Base-by-base conservation (phyloP, 2,113 vertebrate genomes). In the Chaetorhynchus papuensis region DNA sequence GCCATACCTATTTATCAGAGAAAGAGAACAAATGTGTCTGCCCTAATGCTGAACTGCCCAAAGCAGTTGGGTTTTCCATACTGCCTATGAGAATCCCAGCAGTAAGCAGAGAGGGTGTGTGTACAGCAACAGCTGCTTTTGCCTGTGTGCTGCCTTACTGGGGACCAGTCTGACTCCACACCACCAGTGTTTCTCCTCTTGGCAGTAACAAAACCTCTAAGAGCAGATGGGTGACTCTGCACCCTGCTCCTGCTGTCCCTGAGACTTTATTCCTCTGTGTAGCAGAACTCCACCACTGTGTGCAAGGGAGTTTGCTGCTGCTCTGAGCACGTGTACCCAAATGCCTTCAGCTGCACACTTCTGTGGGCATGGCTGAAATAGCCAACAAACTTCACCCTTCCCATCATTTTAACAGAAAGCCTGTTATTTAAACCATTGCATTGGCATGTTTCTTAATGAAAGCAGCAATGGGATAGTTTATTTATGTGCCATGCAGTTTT, bases 301-400 rank as follows among this genome's bases (percentile, higher is more conserved):
- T 84, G 23, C 22, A 37, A 53, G 18, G 28, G 10, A 24, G 3
- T 18, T 61, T 77, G 30, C 15, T 24, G 20, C 33, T 37, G 10
- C 14, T 66, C 47, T 37, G 13, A 65, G 22, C 2, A 2, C 19
- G 56, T 66, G 27, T 27, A 19, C 31, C 20, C 7, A n/a, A 41
- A 45, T 1, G 1, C 26, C 7, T 88, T 60, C 19, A 8, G 50
- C 5, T 1, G 0, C 14, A 21, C 0, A 1, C 7, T 57, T 13
- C 12, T 45, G 10, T 10, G 23, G 17, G 6, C 15, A 60, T 23
- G 53, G 20, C 60, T 70, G 16, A 60, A 52, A 68, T 19, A 37
- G 5, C 1, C 15, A 2, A 66, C 6, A 31, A 45, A 31, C 23
- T 63, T 33, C 21, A 35, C 4, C 8, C 9, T 70, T 71, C 35